Conservation (phyloP, 1,140 invertebrate genomes). For the Papilio polytes region DNA sequence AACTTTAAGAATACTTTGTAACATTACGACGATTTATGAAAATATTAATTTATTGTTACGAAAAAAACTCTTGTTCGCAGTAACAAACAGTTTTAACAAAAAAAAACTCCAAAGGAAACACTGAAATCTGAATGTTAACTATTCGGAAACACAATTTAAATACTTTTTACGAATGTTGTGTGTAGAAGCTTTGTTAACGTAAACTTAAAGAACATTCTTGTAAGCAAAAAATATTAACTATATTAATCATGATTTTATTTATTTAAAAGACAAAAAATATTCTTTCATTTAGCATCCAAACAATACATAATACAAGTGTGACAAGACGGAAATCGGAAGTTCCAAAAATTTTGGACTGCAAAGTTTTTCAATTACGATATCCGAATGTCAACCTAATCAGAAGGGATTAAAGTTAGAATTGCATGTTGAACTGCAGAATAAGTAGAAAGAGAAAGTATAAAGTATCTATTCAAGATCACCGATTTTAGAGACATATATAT, state of each 20-base stretch:
- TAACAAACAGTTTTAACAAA: constrained; percentile 43
- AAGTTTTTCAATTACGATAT: neutral
- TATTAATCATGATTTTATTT: neutral
- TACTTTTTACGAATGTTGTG: constrained; percentile 24
- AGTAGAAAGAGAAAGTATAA: constrained; percentile 8
- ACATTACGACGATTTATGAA: constrained; percentile 6
- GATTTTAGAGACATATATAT: neutral
- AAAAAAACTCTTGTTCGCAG: constrained; percentile 45
- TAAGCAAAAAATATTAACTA: neutral
- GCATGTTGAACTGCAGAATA: neutral
- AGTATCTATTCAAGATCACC: neutral
- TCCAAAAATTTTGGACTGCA: constrained; percentile 17
- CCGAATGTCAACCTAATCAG: neutral
- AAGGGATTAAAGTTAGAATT: neutral
- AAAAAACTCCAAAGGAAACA: constrained; percentile 44
- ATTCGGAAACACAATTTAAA: constrained; percentile 36
- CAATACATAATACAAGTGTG: constrained; percentile 16
- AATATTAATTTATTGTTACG: constrained; percentile 13
- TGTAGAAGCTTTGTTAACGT: neutral
- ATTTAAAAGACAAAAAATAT: neutral
- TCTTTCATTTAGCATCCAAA: neutral
- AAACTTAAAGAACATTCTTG: neutral
- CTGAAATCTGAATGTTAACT: constrained; percentile 42
- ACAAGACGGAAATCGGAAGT: constrained; percentile 34
- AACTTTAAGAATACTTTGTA: neutral